Conservation (phyloP, 2,113 vertebrate species). For the Limanda limanda region DNA sequence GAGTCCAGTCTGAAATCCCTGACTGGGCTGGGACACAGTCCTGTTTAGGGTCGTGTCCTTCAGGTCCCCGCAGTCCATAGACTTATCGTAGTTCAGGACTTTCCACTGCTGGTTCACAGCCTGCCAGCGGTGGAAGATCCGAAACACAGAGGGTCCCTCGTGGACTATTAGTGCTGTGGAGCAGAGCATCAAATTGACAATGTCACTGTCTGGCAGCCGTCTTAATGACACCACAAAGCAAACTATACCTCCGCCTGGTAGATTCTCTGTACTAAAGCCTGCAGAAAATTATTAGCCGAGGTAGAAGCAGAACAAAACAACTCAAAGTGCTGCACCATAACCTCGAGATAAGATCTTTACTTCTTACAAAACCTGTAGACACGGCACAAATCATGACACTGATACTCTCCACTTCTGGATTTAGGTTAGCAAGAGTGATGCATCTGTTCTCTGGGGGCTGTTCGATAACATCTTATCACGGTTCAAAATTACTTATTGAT, state of each 20-base stretch:
- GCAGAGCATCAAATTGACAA: conserved; percentile 57
- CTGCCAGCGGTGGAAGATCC: conserved; percentile 99
- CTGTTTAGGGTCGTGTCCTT: conserved; percentile 86
- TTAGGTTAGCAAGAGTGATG: conserved; percentile 53
- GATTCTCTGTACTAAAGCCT: conserved; percentile 29
- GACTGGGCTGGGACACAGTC: conserved; percentile 87
- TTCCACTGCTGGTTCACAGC: conserved; percentile 99
- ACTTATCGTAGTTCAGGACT: conserved; percentile 98
- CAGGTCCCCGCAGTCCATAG: conserved; percentile 92
- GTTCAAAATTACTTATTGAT: conserved; percentile 86
- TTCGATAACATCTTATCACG: conserved; percentile 65
- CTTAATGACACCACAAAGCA: conserved; percentile 48
- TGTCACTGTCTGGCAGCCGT: conserved; percentile 48
- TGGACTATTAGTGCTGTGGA: conserved; percentile 95
- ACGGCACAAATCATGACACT: conserved; percentile 27
- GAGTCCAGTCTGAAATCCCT: conserved; percentile 77
- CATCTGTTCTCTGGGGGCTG: conserved; percentile 50
- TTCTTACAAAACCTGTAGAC: conserved; percentile 39
- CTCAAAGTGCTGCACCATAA: conserved; percentile 36
- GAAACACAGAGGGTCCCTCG: conserved; percentile 97
- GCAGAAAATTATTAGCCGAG: conserved; percentile 41
- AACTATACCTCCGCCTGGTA: not conserved
- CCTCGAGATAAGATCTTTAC: conserved; percentile 48
- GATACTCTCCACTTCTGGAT: conserved; percentile 29
- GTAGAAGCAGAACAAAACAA: conserved; percentile 45